These are phyloP conservation scores for Xestia rhomboidea DNA, from an alignment of 2,888 invertebrate species.

Conservation along the genomic window DNA sequence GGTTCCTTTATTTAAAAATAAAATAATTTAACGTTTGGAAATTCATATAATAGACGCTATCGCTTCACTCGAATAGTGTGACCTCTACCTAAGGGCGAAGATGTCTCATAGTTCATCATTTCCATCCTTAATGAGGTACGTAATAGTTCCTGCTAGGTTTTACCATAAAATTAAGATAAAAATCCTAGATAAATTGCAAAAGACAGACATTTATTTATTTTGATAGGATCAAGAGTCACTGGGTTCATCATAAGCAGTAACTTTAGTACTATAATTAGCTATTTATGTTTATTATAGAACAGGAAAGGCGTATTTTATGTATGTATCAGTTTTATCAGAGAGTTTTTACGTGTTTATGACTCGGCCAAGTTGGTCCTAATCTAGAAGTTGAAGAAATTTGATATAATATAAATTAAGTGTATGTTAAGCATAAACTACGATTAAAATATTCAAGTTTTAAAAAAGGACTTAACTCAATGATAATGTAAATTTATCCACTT, in stretches of 20 bases:
- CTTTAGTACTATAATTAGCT: constrained; percentile 10
- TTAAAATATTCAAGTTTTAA: too few species aligned
- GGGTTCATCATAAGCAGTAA: background rate
- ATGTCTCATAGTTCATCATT: constrained; percentile 30
- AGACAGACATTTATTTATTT: constrained; percentile 17
- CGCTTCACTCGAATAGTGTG: constrained; percentile 13
- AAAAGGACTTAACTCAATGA: too few species aligned
- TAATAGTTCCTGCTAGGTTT: constrained; percentile 40
- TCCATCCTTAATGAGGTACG: constrained; percentile 40
- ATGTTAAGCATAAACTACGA: background rate
- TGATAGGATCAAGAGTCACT: constrained; percentile 17
- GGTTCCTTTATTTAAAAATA: background rate
- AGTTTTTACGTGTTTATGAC: background rate
- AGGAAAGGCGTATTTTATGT: background rate
- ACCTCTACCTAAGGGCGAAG: constrained; percentile 16
- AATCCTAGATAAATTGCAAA: constrained; percentile 29
- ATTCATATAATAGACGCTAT: background rate
- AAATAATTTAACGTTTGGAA: background rate
- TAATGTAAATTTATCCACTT: background rate
- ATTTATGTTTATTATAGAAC: constrained; percentile 7
- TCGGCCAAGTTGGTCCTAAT: background rate
- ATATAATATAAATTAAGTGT: background rate
- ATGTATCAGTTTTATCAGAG: too few species aligned
- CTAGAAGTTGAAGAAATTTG: background rate
- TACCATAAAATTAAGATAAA: constrained; percentile 39